phyloP scores from a whole-genome alignment of 2,888 invertebrate species.

The Tryphoninae sp. region DNA sequence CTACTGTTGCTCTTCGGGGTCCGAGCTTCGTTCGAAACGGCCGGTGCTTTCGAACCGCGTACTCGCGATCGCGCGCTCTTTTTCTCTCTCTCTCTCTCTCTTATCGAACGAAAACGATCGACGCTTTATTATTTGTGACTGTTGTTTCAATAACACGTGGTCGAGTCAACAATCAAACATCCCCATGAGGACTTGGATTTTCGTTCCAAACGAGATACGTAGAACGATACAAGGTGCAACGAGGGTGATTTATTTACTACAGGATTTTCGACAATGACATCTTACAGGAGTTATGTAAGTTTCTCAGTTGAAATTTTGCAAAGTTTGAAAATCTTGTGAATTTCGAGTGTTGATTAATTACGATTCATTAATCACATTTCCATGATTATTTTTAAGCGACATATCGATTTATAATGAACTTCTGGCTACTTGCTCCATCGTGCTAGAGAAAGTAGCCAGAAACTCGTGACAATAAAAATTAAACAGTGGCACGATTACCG shows the following conservation, averaged over 20 bases:
- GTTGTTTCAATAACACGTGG: conserved; percentile 46
- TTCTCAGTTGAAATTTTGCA: conserved; percentile 25
- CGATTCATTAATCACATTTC: too few species aligned
- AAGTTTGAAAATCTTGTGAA: neutral
- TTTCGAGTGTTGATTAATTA: neutral
- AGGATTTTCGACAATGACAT: conserved; percentile 72
- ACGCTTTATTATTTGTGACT: conserved; percentile 58
- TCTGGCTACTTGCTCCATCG: conserved; percentile 9
- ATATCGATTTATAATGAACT: conserved; percentile 6
- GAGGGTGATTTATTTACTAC: conserved; percentile 41
- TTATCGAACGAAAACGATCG: conserved; percentile 21
- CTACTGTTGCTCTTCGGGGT: conserved; percentile 74
- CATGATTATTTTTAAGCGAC: too few species aligned
- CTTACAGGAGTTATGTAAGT: conserved; percentile 80
- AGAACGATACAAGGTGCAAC: conserved; percentile 40
- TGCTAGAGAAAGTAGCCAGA: neutral
- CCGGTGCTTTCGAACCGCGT: conserved; percentile 68
- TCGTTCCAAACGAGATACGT: neutral
- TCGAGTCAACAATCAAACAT: conserved; percentile 21
- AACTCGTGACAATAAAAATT: neutral
- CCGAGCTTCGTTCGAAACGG: conserved; percentile 77
- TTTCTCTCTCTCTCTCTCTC: conserved; percentile 26
- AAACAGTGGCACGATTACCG: neutral
- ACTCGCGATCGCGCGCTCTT: conserved; percentile 71
- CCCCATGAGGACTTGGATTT: conserved; percentile 13